phyloP scores from a whole-genome alignment of 2,113 vertebrate genomes.

The Melanostigma gelatinosum region DNA sequence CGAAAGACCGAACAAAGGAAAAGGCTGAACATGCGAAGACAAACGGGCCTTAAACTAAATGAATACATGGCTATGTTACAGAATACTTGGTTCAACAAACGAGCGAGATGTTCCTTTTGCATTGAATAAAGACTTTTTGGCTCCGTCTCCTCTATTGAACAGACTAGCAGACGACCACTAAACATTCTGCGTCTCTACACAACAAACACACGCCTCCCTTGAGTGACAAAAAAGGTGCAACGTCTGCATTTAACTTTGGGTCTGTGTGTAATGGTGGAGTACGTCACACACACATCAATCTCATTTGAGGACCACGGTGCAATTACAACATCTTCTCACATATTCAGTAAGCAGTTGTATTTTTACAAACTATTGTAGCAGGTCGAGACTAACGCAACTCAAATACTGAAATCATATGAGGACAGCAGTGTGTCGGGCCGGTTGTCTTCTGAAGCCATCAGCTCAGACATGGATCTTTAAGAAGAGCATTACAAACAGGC shows the following conservation, averaged over 20 bases:
- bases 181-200: constrained; percentile 18
- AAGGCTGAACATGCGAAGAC: constrained; percentile 12
- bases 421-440: not conserved
- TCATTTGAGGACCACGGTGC: constrained; percentile 69
- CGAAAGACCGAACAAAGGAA: not conserved
- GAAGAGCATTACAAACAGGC: constrained; percentile 20
- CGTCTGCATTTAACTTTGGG: constrained; percentile 70
- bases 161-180: constrained; percentile 31
- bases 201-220: constrained; percentile 26
- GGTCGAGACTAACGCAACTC: constrained; percentile 26
- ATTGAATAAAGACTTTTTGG: constrained; percentile 61
- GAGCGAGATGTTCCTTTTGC: constrained; percentile 47
- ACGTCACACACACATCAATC: constrained; percentile 51
- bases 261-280: constrained; percentile 48
- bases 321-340: constrained; percentile 49
- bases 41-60: constrained; percentile 35
- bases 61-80: constrained; percentile 65
- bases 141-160: constrained; percentile 62
- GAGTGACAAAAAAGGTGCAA: constrained; percentile 66
- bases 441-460: constrained; percentile 1
- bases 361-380: constrained; percentile 28
- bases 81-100: constrained; percentile 40
- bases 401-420: constrained; percentile 51
- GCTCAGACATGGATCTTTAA: constrained; percentile 1
- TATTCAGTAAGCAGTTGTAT: constrained; percentile 26